A percentile compares a stretch with the other conserved stretches of the same genome.
These are phyloP conservation scores for Troides helena DNA, from an alignment of 2,888 invertebrate species.

Conservation along the genomic window DNA sequence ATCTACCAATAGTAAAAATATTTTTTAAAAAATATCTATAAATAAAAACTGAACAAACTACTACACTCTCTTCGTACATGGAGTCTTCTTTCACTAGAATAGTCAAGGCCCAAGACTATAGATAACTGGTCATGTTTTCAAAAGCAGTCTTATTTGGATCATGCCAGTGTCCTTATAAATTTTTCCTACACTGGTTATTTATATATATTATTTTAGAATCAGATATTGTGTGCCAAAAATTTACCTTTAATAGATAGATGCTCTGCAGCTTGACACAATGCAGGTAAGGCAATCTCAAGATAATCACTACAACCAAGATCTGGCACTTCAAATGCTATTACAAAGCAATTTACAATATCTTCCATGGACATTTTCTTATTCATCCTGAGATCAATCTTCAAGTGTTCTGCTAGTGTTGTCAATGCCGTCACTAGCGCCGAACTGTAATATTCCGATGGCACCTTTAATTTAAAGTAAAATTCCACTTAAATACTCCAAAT, in stretches of 20 bases:
- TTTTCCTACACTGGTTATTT: too few relatives aligned
- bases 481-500: neutral
- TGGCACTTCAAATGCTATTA: slow-evolving; percentile 90
- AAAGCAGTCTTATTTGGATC: too few relatives aligned
- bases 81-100: too few relatives aligned
- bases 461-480: slow-evolving; percentile 43
- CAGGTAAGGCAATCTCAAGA: slow-evolving; percentile 89
- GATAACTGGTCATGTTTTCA: too few relatives aligned
- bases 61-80: too few relatives aligned
- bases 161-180: too few relatives aligned
- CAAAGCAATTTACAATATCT: slow-evolving; percentile 80
- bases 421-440: slow-evolving; percentile 88
- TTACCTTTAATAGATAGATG: slow-evolving; percentile 83
- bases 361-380: slow-evolving; percentile 74
- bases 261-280: slow-evolving; percentile 87
- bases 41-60: too few relatives aligned
- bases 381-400: slow-evolving; percentile 85
- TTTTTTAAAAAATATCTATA: too few relatives aligned
- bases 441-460: slow-evolving; percentile 74
- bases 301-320: slow-evolving; percentile 88
- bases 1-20: too few relatives aligned
- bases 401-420: slow-evolving; percentile 84
- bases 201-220: too few relatives aligned
- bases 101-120: too few relatives aligned
- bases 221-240: neutral